Base-by-base conservation (phyloP, 2,888 invertebrate genomes). In the Pterostichus niger region DNA sequence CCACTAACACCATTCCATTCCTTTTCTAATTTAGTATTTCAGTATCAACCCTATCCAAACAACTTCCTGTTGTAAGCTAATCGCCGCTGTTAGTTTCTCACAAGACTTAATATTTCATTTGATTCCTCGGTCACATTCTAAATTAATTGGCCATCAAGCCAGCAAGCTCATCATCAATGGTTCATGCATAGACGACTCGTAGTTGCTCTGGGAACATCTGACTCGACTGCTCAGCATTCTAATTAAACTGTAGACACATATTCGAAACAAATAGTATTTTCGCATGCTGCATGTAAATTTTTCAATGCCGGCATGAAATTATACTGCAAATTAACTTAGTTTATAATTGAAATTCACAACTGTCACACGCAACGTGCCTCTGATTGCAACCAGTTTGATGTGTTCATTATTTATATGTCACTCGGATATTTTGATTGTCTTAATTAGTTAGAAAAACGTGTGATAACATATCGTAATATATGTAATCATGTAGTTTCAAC, bases 321-420 rank as follows among this genome's bases (percentile, higher is more conserved):
- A 82, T 61, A 31, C 49, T 59, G 61, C 15, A 54, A 54, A 80
- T 80, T 59, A 78, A 64, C 76, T 49, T 31, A 49, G 71, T 81
- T 81, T 81, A 81, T 81, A 81, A 81, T 81, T 81, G 81, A 81
- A 80, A 82, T 82, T 59, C 75, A 82, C 54, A 15, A 71, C 75
- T 82, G 82, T 82, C 75, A 82, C 82, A 82, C 82, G 82, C 82
- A 31, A 82, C 33, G n/a, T 68, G 40, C 44, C 24, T 78, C 17
- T 80, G 80, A 80, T 68, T 80, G 44, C 80, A 59, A 40, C 35
- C 68, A 64, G 68, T 80, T 80, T 80, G 80, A 80, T 71, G 80
- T 71, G 80, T 80, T 80, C 52, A 80, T 80, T 80, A 71, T 71
- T 71, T 71, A 71, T 44, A 17, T 44, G 71, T 71, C 71, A 71